phyloP scores from a whole-genome alignment of 2,797 vertebrate genomes.

The Chaetodon trifasciatus region DNA sequence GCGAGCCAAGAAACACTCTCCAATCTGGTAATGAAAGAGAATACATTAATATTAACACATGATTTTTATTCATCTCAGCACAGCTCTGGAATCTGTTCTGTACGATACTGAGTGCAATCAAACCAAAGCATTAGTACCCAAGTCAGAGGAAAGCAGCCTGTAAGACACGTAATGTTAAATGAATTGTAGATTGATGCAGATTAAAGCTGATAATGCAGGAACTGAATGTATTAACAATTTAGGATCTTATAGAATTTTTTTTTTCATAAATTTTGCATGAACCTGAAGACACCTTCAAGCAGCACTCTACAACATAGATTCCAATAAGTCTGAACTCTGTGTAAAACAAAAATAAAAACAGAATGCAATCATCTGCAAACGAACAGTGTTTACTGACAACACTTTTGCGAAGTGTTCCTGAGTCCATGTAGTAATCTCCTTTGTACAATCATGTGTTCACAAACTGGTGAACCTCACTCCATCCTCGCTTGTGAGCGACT shows the following conservation, averaged over 20 bases:
- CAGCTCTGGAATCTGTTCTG: background rate
- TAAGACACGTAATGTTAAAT: background rate
- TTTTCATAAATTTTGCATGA: background rate
- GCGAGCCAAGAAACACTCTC: slow-evolving; percentile 37
- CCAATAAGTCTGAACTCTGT: too few relatives aligned
- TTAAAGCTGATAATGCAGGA: background rate
- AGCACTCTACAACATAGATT: background rate
- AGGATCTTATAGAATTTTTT: background rate
- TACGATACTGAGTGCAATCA: background rate
- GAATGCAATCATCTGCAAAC: too few relatives aligned
- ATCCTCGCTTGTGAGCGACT: too few relatives aligned
- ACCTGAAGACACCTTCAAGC: background rate
- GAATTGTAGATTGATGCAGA: background rate
- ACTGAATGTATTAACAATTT: background rate
- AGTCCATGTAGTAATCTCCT: too few relatives aligned
- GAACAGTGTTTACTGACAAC: too few relatives aligned
- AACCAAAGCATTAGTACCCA: background rate
- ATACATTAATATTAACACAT: slow-evolving; percentile 22
- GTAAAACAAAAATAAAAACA: too few relatives aligned
- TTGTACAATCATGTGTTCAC: too few relatives aligned
- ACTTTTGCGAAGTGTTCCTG: too few relatives aligned
- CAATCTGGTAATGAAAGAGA: slow-evolving; percentile 9
- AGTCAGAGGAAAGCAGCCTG: background rate
- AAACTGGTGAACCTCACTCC: too few relatives aligned
- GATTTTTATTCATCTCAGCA: slow-evolving; percentile 6